These are phyloP conservation scores for Odobenus rosmarus DNA, from an alignment of 2,113 vertebrate species.

Conservation along the genomic window DNA sequence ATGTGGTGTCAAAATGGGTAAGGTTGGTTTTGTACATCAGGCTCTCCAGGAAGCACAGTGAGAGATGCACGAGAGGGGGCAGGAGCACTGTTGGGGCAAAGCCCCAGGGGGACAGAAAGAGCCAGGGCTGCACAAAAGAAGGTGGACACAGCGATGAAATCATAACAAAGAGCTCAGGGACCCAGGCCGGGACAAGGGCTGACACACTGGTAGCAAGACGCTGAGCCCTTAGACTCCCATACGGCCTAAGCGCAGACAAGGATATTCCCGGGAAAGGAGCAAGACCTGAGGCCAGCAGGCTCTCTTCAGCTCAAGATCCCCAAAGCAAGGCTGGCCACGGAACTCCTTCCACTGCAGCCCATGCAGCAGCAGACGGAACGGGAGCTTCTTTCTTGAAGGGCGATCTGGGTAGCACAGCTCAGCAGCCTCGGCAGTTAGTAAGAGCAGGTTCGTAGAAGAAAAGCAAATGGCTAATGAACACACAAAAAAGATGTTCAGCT, in stretches of 20 bases:
- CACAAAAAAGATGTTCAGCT: neutral
- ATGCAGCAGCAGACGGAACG: neutral
- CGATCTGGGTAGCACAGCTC: neutral
- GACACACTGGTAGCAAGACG: neutral
- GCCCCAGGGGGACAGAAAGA: neutral
- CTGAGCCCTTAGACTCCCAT: neutral
- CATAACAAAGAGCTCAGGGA: neutral
- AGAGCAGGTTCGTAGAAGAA: neutral
- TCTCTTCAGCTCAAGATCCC: neutral
- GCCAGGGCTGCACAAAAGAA: neutral
- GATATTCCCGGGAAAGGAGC: neutral
- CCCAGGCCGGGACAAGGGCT: too few species aligned
- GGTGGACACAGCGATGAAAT: neutral
- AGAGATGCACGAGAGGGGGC: neutral
- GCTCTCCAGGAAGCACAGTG: neutral
- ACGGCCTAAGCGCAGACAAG: too few species aligned
- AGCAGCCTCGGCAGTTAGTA: neutral
- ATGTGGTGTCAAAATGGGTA: neutral
- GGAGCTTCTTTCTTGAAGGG: neutral
- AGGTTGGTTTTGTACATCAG: accelerated
- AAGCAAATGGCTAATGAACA: neutral
- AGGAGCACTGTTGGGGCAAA: neutral
- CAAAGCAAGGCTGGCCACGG: neutral
- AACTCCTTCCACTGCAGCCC: neutral
- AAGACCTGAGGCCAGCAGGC: neutral